phyloP scores from a whole-genome alignment of 2,113 vertebrate genomes.

The Pomatorhinus ruficollis region DNA sequence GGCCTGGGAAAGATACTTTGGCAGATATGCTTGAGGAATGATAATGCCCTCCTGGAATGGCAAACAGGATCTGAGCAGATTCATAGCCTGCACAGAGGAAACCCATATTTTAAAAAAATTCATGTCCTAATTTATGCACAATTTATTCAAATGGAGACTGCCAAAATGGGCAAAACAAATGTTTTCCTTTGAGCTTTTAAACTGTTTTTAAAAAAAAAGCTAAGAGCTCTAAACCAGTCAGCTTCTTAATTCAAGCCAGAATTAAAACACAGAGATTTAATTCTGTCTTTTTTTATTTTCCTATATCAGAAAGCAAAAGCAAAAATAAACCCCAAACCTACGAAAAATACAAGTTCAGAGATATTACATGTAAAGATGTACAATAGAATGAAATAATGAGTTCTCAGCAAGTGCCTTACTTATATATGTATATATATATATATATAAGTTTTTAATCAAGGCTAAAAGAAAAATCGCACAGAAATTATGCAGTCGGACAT shows the following conservation, averaged over 20 bases:
- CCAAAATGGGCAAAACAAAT: background rate
- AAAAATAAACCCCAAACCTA: background rate
- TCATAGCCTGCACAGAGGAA: background rate
- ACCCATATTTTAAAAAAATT: background rate
- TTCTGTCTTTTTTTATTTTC: background rate
- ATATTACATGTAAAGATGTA: background rate
- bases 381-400: background rate
- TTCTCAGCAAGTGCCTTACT: background rate
- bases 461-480: background rate
- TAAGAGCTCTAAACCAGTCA: background rate
- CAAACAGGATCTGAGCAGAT: background rate
- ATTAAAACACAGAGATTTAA: background rate
- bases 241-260: background rate
- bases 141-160: background rate
- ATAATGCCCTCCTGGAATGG: background rate
- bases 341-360: background rate
- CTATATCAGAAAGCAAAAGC: background rate
- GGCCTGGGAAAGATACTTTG: background rate
- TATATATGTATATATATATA: no score
- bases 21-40: background rate
- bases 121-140: background rate
- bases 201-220: background rate
- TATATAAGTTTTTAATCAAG: no score
- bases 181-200: background rate
- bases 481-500: background rate